Evolutionary conservation across 2,888 invertebrate species (phyloP), one percentile per base, ranked within the genome.

Genomic region (Autographa gamma): DNA sequence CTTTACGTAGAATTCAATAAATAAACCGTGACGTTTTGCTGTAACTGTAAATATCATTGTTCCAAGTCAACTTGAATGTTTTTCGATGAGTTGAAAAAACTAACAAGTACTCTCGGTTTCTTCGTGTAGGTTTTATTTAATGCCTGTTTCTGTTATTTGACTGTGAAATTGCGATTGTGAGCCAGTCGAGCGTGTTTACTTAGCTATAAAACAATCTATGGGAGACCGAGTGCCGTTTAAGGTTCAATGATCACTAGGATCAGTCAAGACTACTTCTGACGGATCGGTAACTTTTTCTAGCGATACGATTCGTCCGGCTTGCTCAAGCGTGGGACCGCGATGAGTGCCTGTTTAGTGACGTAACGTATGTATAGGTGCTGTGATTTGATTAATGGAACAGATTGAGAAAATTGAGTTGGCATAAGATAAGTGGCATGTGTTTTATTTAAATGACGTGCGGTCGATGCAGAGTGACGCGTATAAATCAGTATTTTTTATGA

Each of bases 371-470:
- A 80, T 76, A 86, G 83, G 82, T 85, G 84, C 83, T 83, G 82
- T 86, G 86, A 89, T 89, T 89, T 91, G 93, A 94, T 93, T 92
- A 93, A 93, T 93, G 91, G 89, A 92, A 90, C 86, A 88, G 93
- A 93, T 93, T 92, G 90, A 87, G 85, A 88, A 91, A 91, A 92
- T 90, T 90, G 87, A 89, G 89, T 88, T 88, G 88, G 90, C 88
- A 87, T 82, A 84, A 88, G 89, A 92, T 90, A 88, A 91, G 88
- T 89, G 85, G 87, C 84, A 82, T 85, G 85, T 88, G 86, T 87
- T 88, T 88, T 86, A 88, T 86, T 79, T 85, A 87, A 85, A 84
- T 86, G 89, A 89, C 86, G 87, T 84, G 85, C 86, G 82, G 82
- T 80, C 73, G 83, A 86, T 88, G 85, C 82, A 79, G 84, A 87